Evolutionary conservation across 2,888 invertebrate genomes (phyloP), one percentile per base, ranked within the genome.

Genomic region (Hartigia nigra): DNA sequence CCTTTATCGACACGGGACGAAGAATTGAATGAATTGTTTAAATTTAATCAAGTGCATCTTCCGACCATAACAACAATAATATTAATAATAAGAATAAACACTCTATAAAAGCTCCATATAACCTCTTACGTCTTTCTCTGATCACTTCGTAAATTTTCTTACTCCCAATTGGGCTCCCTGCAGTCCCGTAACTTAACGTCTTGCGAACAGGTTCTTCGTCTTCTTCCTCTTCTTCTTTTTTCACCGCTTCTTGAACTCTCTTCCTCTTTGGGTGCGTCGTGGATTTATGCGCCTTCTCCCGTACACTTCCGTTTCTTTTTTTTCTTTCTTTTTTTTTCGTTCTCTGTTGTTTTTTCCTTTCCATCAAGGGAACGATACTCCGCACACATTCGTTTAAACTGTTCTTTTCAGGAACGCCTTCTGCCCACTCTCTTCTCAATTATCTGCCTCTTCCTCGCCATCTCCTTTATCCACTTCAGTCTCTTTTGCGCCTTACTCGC

Each of bases 381-480:
- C 39, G 39, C 39, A 55, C 39, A 55, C 39, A 2, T 55, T 55
- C 39, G 1, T 55, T 55, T 55, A 55, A 55, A 23, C 39, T 55
- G 23, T 55, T 55, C 39, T 55, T 23, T 23, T 55, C 39, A 2
- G 9, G 14, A 55, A 55, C 39, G 39, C 39, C 39, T 23, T 55
- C 39, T 2, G 39, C 39, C 39, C 39, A 55, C 39, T 55, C 39
- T 55, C 39, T 55, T 23, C 39, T 55, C 39, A 55, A 55, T 55
- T 55, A 55, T 55, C 80, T 55, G 14, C 9, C 14, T 55, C 39
- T 9, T 55, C 39, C 75, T 75, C 78, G 70, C 36, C 34, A 35
- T 80, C 79, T 76, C 74, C 75, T 76, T 75, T 39, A 70, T 77
- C 77, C 79, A 72, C 77, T 76, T 74, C 77, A 75, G 76, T 37